Evolutionary conservation across 2,113 vertebrate species (phyloP), one percentile per base, ranked within the genome.

Genomic region (Gymnobelideus leadbeateri): DNA sequence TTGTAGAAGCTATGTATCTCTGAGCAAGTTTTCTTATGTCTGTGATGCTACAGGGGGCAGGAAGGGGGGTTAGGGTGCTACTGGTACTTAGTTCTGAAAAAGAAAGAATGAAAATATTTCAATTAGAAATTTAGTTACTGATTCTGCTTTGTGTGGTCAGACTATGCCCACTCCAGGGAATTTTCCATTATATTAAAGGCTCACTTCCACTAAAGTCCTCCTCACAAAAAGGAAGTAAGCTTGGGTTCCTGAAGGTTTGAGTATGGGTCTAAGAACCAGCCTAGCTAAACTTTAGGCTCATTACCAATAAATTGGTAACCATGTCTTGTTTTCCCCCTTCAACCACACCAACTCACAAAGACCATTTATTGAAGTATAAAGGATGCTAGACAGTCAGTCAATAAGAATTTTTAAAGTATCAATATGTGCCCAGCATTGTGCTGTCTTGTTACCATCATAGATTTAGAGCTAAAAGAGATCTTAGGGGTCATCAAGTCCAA

Each of bases 1-100:
- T 94, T 1, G 0, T 95, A 68, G 97, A 93, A 97, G 96, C 52
- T 95, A 47, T n/a, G 51, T 77, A 95, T 89, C 31, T 91, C 89
- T 89, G 93, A 95, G 96, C 91, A 93, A 95, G 51, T 50, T 26
- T 77, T 31, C 93, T 93, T 8, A 52, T 91, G 89, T 95, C 77
- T 91, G 12, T 37, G 90, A 55, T 54, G 12, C 0, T 84, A 77
- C 1, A n/a, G 14, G 91, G 92, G 28, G 8, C 2, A 2, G 8
- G 55, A 8, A 9, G 26, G 55, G 54, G 24, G 23, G 51, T 0
- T 9, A 94, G 5, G 49, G 2, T 46, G 37, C 54, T 51, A 92
- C 2, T 89, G 89, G 28, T 21, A 31, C 53, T 90, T 6, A n/a
- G 49, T 92, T 61, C 89, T 95, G 89, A 57, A 95, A n/a, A 47